Evolutionary conservation across 2,888 invertebrate species (phyloP).

Genomic region (Rapana venosa): DNA sequence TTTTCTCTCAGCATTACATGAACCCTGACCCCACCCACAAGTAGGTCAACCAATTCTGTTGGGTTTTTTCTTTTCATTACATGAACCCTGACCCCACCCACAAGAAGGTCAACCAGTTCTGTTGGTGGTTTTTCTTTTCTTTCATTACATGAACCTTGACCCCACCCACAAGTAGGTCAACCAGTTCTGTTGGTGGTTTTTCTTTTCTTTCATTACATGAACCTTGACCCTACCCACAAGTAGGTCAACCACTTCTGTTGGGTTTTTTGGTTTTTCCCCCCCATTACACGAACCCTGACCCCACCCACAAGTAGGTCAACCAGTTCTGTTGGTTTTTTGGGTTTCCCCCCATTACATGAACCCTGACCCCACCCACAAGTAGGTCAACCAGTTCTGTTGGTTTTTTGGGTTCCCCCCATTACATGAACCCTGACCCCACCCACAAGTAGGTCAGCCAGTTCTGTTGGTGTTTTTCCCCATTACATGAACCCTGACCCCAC

Average conservation of each 20-base stretch:
- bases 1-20: too few species aligned
- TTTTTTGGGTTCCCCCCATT: too few species aligned
- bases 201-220: too few species aligned
- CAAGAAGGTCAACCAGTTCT: constrained; percentile 69
- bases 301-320: constrained; percentile 75
- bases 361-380: constrained; percentile 75
- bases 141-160: constrained; percentile 74
- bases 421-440: constrained; percentile 73
- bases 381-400: constrained; percentile 57
- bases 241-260: constrained; percentile 60
- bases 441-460: constrained; percentile 73
- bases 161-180: constrained; percentile 75
- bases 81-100: constrained; percentile 75
- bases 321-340: too few species aligned
- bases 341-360: too few species aligned
- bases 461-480: too few species aligned
- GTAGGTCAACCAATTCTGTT: constrained; percentile 63
- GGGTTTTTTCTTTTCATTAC: too few species aligned
- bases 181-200: too few species aligned
- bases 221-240: constrained; percentile 75
- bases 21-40: constrained; percentile 75
- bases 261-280: too few species aligned
- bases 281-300: constrained; percentile 74
- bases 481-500: constrained; percentile 74
- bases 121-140: too few species aligned